Evolutionary conservation across 2,797 vertebrate species (phyloP), one percentile per base, ranked within the genome.

Genomic region (Catharus ustulatus): DNA sequence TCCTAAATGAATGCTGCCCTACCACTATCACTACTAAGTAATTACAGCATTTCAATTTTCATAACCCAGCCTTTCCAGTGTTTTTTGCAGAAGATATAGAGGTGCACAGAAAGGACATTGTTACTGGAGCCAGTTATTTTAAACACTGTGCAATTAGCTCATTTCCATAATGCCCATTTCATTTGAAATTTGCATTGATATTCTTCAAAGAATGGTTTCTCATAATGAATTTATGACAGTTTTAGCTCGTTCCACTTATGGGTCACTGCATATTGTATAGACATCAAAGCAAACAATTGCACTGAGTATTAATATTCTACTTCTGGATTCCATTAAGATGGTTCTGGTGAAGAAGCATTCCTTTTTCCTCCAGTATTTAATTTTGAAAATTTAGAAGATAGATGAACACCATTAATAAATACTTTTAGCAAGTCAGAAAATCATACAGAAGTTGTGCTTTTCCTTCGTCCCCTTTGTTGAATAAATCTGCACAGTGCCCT

Each of bases 171-270:
- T 88, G 63, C 45, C 78, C 22, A 21, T 90, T 95, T 91, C 1
- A 10, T 91, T 81, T 92, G 36, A 80, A 86, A 81, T 90, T 80
- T 90, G 57, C 87, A 74, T 36, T 64, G 86, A 68, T 94, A 71
- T 36, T 90, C 73, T 97, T 96, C 90, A 89, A 94, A 91, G 80
- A 90, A 91, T 55, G 23, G 42, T 74, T 93, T 87, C 71, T 90
- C 68, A 32, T 94, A 94, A 94, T 94, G 91, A 95, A 91, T 93
- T 94, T 95, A 86, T 93, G 87, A 81, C 74, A 93, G 55, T 81
- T 89, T 92, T 90, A 93, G 78, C 89, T 93, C 87, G 40, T 91
- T 96, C 51, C 77, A 45, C 90, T 92, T 67, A 78, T 0, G 7
- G 91, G 90, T 96, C 95, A 88, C 34, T 94, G 72, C 73, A 20